Evolutionary conservation across 2,113 vertebrate genomes (phyloP).

Genomic region (Candoia aspera): DNA sequence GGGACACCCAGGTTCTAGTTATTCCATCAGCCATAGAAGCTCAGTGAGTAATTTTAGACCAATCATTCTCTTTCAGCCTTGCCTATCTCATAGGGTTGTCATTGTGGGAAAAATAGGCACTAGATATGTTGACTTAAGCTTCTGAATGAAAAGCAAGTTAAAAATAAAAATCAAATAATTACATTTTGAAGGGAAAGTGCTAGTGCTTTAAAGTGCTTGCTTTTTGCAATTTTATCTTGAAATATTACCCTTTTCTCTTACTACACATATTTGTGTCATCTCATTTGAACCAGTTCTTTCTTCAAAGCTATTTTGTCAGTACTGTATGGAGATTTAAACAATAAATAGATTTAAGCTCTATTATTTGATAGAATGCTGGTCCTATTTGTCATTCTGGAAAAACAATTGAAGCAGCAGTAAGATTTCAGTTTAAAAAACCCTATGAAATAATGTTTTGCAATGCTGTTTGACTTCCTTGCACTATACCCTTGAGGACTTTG

Average conservation of each 20-base stretch:
- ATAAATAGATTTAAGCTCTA: neutral
- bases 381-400: neutral
- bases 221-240: neutral
- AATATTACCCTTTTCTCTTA: neutral
- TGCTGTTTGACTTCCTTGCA: neutral
- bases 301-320: neutral
- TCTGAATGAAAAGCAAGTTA: neutral
- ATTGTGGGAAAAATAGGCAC: neutral
- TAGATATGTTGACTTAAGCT: neutral
- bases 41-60: neutral
- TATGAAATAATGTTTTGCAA: neutral
- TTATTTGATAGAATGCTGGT: neutral
- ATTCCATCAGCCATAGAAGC: neutral
- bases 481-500: neutral
- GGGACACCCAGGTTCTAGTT: neutral
- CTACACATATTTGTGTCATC: neutral
- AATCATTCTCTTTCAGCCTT: neutral
- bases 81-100: neutral
- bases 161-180: neutral
- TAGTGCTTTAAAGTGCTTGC: neutral
- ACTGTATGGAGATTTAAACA: neutral
- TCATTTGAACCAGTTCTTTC: neutral
- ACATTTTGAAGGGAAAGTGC: neutral
- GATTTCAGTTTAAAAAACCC: neutral
- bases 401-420: neutral